Evolutionary conservation across 2,797 vertebrate species (phyloP).

Genomic region (Characodon lateralis): DNA sequence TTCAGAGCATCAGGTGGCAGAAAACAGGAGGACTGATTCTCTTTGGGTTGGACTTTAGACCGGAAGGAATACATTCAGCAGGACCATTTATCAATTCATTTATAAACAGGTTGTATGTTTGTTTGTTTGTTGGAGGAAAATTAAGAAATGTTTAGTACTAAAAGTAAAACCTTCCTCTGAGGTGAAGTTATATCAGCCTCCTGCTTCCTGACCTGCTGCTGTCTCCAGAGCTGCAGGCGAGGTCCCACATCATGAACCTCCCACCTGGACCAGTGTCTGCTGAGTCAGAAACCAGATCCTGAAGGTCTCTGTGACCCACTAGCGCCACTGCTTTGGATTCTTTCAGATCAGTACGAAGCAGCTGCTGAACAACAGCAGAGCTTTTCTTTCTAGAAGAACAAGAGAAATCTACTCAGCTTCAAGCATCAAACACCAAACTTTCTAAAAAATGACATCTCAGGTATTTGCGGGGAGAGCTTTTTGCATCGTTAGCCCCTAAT

Average conservation of each 20-base stretch:
- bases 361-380: slow-evolving; percentile 23
- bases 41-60: background rate
- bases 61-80: background rate
- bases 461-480: slow-evolving; percentile 25
- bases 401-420: slow-evolving; percentile 44
- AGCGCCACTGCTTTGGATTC: slow-evolving; percentile 6
- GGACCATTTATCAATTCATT: background rate
- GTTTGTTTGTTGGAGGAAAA: background rate
- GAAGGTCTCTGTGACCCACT: background rate
- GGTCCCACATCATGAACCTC: slow-evolving; percentile 14
- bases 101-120: background rate
- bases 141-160: background rate
- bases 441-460: slow-evolving; percentile 60
- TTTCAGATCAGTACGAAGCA: slow-evolving; percentile 14
- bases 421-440: slow-evolving; percentile 59
- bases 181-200: background rate
- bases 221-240: slow-evolving; percentile 17
- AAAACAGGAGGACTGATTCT: slow-evolving; percentile 13
- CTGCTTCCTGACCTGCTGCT: slow-evolving; percentile 19
- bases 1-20: slow-evolving; percentile 17
- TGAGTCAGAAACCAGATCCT: background rate
- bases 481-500: slow-evolving; percentile 5
- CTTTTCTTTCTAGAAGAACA: slow-evolving; percentile 22
- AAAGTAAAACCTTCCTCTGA: background rate
- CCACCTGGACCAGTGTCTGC: background rate